Conservation (phyloP, 2,888 invertebrate species). For the Steinernema carpocapsae region DNA sequence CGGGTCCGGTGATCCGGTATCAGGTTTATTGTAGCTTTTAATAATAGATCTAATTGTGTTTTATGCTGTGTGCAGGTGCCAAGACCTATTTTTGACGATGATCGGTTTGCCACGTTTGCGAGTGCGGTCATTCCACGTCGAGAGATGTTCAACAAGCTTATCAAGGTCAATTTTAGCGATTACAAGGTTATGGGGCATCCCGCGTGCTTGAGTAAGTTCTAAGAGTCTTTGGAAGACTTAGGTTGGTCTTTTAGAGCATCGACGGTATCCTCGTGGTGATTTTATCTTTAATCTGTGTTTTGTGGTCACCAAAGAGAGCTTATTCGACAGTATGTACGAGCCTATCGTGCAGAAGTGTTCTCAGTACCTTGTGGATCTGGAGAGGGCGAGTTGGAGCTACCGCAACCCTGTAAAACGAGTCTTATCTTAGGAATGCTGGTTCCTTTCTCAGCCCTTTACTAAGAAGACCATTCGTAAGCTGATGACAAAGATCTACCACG, state of each 20-base stretch:
- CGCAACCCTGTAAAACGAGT: background rate
- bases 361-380: constrained; percentile 65
- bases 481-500: constrained; percentile 56
- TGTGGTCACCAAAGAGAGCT: constrained; percentile 55
- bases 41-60: background rate
- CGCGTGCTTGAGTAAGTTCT: constrained; percentile 53
- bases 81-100: constrained; percentile 42
- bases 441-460: constrained; percentile 46
- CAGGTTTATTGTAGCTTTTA: constrained; percentile 47
- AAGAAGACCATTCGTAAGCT: constrained; percentile 48
- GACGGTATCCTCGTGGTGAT: constrained; percentile 49
- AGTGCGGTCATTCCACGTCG: constrained; percentile 47
- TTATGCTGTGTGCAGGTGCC: constrained; percentile 42
- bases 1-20: constrained; percentile 58
- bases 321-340: constrained; percentile 64
- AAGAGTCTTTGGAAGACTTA: background rate
- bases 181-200: constrained; percentile 68
- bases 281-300: constrained; percentile 67
- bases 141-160: constrained; percentile 48
- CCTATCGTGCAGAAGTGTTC: constrained; percentile 67
- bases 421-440: constrained; percentile 49
- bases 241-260: background rate
- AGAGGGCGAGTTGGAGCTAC: constrained; percentile 47
- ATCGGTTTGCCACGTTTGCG: constrained; percentile 52
- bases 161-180: constrained; percentile 57